Percentiles rank a stretch among this genome's conserved stretches.
phyloP scores from a whole-genome alignment of 2,113 vertebrate genomes.

The Callospermophilus lateralis region DNA sequence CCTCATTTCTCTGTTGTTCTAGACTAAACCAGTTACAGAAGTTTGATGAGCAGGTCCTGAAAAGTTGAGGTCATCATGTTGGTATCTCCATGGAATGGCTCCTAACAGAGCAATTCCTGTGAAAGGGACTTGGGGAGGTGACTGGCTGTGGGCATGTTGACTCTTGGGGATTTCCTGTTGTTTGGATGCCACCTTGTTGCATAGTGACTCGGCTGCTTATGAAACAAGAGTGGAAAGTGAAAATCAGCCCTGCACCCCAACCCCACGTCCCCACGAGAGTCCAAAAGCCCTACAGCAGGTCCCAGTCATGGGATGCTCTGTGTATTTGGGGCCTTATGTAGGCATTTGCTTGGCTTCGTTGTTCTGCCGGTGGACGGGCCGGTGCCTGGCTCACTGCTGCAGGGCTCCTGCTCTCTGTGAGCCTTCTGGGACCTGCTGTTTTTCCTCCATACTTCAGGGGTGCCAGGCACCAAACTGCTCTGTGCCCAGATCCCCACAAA shows the following conservation, averaged over 20 bases:
- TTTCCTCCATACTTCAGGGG: neutral
- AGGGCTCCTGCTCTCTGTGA: neutral
- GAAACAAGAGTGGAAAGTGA: neutral
- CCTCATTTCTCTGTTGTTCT: neutral
- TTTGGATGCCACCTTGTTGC: neutral
- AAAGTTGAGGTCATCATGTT: neutral
- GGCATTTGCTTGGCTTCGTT: too few relatives aligned
- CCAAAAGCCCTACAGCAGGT: neutral
- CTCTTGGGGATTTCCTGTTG: accelerated
- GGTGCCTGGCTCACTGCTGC: neutral
- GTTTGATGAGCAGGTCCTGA: neutral
- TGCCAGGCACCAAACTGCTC: neutral
- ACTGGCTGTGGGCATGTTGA: accelerated
- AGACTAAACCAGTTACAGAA: neutral
- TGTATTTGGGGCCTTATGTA: too few relatives aligned
- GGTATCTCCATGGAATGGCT: neutral
- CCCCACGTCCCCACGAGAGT: neutral
- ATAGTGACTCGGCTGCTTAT: neutral
- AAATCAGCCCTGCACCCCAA: accelerated
- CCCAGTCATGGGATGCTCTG: neutral
- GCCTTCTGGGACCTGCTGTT: neutral
- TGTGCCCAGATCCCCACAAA: neutral
- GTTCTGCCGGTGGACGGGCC: neutral
- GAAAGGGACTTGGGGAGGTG: neutral
- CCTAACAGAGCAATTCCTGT: neutral